These are phyloP conservation scores for Phoxinus dragarum DNA, from an alignment of 2,797 vertebrate species.

Conservation along the genomic window DNA sequence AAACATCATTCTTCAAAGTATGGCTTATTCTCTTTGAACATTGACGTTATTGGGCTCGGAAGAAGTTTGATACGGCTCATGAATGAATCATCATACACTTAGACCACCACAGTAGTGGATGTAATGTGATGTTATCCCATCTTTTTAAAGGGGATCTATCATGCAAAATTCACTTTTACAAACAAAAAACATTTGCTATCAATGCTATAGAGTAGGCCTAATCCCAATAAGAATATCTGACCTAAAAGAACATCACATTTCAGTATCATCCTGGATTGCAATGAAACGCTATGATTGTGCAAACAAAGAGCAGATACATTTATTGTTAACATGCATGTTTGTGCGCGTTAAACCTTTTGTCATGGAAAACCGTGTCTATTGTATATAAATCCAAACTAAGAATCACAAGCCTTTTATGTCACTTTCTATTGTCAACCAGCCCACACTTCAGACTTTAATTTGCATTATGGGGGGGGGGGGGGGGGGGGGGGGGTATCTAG, in stretches of 20 bases:
- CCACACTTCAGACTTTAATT: conserved; percentile 42
- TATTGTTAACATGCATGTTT: background rate
- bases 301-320: background rate
- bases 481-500: background rate
- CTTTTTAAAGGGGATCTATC: background rate
- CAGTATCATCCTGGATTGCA: background rate
- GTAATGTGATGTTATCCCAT: conserved; percentile 35
- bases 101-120: conserved; percentile 30
- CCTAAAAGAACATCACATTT: background rate
- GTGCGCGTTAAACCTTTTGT: background rate
- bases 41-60: conserved; percentile 39
- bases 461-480: conserved; percentile 11
- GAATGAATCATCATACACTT: conserved; percentile 50
- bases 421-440: background rate
- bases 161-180: no score
- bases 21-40: conserved; percentile 55
- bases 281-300: background rate
- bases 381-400: conserved; percentile 25
- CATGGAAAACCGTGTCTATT: background rate
- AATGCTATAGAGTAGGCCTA: no score
- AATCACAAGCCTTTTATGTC: background rate
- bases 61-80: conserved; percentile 43
- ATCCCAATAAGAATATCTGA: no score
- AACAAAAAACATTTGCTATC: no score
- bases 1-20: conserved; percentile 54